Base-by-base conservation (phyloP, 64 coral and sea anemone species). In the Dendrophyllia cribrosa region DNA sequence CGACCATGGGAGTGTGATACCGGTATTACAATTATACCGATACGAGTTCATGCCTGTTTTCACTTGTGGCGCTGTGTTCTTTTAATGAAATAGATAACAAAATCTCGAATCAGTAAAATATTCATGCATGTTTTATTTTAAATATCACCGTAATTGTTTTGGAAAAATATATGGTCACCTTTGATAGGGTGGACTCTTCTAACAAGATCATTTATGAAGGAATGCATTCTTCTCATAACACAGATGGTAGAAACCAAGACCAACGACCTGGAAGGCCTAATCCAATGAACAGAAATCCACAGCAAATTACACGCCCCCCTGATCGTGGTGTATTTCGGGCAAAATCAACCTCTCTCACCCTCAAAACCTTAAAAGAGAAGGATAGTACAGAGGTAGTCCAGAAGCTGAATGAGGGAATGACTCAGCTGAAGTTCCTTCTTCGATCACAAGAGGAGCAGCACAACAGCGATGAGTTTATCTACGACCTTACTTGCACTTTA, bases 401-500 rank as follows among this genome's bases (percentile, higher is more conserved):
- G 4, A 55, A 3, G 7, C 24, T 77, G 20, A 58, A 77, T 24
- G 75, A 56, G n/a, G n/a, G 19, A 20, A 77, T 77, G 75, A 17
- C n/a, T 55, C 75, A 7, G 9, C 9, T 77, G 3, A 55, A 77
- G 49, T 77, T 23, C 21, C 51, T 77, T 77, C 51, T 77, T 11
- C 7, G 49, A 23, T 58, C 75, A 14, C 7, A 23, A 9, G 6
- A 77, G 75, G 49, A 77, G 21, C 49, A 77, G 3, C 75, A 77
- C 21, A 61, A 44, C 53, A 79, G 21, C 23, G 77, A 79, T 43
- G 77, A 79, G 4, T 79, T 79, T 19, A 76, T 51, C 58, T 89
- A 65, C 21, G 43, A 88, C 43, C 56, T 89, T 3, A 74, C 63
- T 22, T 64, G 72, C n/a, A 76, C 72, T 19, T 59, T 89, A 51